Evolutionary conservation across 2,888 invertebrate species (phyloP).

Genomic region (Diplazon laetatorius): DNA sequence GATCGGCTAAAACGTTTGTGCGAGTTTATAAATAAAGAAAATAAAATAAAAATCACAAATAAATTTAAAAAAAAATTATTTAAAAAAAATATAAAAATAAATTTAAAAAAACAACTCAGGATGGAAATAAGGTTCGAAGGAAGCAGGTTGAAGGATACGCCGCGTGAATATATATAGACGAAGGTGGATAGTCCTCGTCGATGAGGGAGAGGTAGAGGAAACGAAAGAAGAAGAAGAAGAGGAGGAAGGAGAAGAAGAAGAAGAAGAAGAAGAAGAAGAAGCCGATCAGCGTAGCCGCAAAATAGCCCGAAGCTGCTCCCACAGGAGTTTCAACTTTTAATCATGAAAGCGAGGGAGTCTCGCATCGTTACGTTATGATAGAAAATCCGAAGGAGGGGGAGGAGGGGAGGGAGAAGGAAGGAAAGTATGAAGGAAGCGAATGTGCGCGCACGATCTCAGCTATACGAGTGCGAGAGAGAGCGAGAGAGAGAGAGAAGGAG

Average conservation of each 20-base stretch:
- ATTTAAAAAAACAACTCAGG: too few species aligned
- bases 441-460: too few species aligned
- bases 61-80: too few species aligned
- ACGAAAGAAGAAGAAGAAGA: neutral
- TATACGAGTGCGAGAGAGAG: constrained; percentile 21
- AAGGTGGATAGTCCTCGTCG: constrained; percentile 27
- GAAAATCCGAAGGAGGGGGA: constrained; percentile 49
- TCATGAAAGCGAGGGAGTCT: constrained; percentile 80
- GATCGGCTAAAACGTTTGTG: constrained; percentile 67
- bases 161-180: neutral
- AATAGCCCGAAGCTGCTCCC: constrained; percentile 66
- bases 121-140: constrained; percentile 49
- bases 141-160: constrained; percentile 34
- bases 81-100: too few species aligned
- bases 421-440: constrained; percentile 43
- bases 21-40: constrained; percentile 68
- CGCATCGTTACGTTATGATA: constrained; percentile 77
- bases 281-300: constrained; percentile 61
- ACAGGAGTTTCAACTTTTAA: constrained; percentile 79
- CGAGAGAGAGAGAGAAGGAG: constrained; percentile 42
- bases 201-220: neutral
- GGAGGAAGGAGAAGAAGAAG: constrained; percentile 19
- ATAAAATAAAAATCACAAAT: too few species aligned
- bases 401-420: constrained; percentile 28
- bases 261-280: constrained; percentile 42